These are phyloP conservation scores for Hoplodrina ambigua DNA, from an alignment of 2,888 invertebrate species.

Conservation along the genomic window DNA sequence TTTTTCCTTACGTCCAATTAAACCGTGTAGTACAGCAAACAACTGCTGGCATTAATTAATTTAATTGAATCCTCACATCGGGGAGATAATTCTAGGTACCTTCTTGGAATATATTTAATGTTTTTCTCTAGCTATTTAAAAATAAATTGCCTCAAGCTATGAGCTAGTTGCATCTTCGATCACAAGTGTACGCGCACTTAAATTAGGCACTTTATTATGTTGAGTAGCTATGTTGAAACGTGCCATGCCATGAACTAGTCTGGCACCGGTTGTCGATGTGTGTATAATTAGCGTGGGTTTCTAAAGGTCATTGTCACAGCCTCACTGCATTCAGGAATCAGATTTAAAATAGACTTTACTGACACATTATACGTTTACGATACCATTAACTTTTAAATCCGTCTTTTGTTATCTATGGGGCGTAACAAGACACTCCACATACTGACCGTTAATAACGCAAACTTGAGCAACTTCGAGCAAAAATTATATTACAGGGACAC, in stretches of 20 bases:
- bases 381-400: conserved; percentile 45
- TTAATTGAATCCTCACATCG: conserved; percentile 47
- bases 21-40: conserved; percentile 60
- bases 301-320: conserved; percentile 89
- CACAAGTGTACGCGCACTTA: conserved; percentile 58
- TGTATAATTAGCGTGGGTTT: conserved; percentile 89
- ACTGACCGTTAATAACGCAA: too few relatives aligned
- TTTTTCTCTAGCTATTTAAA: conserved; percentile 16
- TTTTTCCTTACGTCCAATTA: conserved; percentile 67
- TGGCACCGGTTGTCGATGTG: conserved; percentile 78
- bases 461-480: too few relatives aligned
- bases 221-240: conserved; percentile 73
- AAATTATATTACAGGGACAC: too few relatives aligned
- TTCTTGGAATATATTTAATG: conserved; percentile 21
- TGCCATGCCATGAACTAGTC: conserved; percentile 79
- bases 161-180: conserved; percentile 42
- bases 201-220: conserved; percentile 66
- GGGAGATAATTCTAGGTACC: conserved; percentile 36
- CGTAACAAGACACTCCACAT: too few relatives aligned
- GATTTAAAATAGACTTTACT: conserved; percentile 80
- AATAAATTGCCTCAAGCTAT: conserved; percentile 17
- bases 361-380: conserved; percentile 46
- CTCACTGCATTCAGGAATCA: conserved; percentile 77
- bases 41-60: conserved; percentile 56
- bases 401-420: background rate